A percentile compares a stretch with the other conserved stretches of the same genome.
Conservation (phyloP, 2,113 vertebrate genomes). For the Larimichthys crocea region DNA sequence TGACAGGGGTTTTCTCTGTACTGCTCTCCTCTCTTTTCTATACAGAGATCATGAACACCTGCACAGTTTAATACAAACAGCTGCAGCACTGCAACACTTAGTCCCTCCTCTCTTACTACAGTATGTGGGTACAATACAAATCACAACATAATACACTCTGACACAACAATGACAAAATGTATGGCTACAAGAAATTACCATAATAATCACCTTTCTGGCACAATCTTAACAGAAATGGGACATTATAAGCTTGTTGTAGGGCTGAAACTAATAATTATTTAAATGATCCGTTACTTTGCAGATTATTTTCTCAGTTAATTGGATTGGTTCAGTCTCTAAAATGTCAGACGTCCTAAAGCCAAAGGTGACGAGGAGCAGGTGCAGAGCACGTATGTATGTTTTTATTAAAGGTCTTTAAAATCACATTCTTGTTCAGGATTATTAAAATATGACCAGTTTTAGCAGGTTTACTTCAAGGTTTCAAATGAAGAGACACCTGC, state of each 20-base stretch:
- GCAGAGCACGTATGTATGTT: background rate
- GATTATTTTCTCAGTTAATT: background rate
- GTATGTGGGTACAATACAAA: background rate
- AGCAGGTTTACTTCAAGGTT: background rate
- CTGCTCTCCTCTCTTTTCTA: conserved; percentile 13
- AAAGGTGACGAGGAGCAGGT: background rate
- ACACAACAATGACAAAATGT: background rate
- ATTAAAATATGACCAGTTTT: background rate
- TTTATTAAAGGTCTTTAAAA: background rate
- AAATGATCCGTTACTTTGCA: background rate
- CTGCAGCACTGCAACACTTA: conserved; percentile 17
- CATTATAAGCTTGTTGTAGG: background rate
- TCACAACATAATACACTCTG: background rate
- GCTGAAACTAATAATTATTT: conserved; percentile 9
- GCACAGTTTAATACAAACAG: conserved; percentile 15
- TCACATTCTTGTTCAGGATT: background rate
- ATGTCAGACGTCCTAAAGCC: background rate
- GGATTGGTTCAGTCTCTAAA: background rate
- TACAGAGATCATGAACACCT: conserved; percentile 20
- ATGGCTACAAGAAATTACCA: conserved; percentile 8
- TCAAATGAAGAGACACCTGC: background rate
- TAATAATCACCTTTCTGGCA: conserved; percentile 8
- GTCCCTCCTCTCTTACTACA: background rate
- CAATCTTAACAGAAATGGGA: background rate
- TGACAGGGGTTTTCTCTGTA: conserved; percentile 9